Evolutionary conservation across 2,797 vertebrate genomes (phyloP), one percentile per base, ranked within the genome.

Genomic region (Muraenolepis orangiensis): DNA sequence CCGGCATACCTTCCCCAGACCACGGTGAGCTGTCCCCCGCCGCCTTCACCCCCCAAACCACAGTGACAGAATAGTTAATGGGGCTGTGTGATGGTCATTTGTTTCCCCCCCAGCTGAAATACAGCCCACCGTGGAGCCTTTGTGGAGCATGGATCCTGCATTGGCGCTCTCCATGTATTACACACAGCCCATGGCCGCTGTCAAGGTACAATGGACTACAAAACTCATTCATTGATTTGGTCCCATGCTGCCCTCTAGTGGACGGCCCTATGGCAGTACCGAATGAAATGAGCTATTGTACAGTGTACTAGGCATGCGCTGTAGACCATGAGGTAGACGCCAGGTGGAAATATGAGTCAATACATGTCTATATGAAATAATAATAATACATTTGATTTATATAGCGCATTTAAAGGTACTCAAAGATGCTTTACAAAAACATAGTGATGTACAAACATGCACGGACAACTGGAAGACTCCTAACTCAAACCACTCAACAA

Each of bases 91-190:
- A 64, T 64, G 57, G 57, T 64, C n/a, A 5, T 26, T 64, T 76
- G 11, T 12, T 72, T 32, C 77, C 57, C 26, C 77, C 57, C 26
- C 72, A 88, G 86, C 26, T 7, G 79, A 77, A 3, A 70, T 32
- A 76, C 82, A 64, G 34, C n/a, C 7, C 11, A 66, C 28, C 6
- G 79, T 91, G 92, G 95, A 95, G 71, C 87, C 93, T n/a, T 93
- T 90, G 72, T 98, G 97, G 97, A 98, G 95, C 90, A 29, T 97
- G 66, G 97, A 98, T 86, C 97, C 96, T 0, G 96, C 91, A 30
- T 92, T 94, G 72, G 91, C 94, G 51, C 88, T 96, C 83, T 95
- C 96, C 46, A 92, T 94, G 70, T 96, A 95, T 73, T 91, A 95
- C 78, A 93, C 92, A 69, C 84, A 89, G 18, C 13, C 74, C 32